Evolutionary conservation across 1,140 invertebrate genomes (phyloP), one percentile per base, ranked within the genome.

Genomic region (Calliopsis andreniformis): DNA sequence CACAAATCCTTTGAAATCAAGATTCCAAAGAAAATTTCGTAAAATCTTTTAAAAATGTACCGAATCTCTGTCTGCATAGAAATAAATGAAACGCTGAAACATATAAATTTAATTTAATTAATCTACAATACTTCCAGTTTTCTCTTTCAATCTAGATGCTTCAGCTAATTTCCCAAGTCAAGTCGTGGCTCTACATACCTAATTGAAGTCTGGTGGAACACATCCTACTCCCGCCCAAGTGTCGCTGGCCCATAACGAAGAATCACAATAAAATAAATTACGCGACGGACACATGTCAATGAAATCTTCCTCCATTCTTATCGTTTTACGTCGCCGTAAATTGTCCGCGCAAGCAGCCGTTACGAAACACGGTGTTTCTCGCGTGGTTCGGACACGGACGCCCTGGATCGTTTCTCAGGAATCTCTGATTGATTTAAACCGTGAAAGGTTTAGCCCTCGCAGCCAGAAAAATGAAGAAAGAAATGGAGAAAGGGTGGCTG

Each of bases 341-440:
- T 83, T 76, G 55, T 55, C 49, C 30, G 4, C 39, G 63, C 51
- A 58, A n/a, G 32, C 71, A 76, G 67, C 82, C 63, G 80, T 55
- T 63, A 72, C 69, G 59, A 64, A 71, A 73, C 49, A 23, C 69
- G 7, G 7, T 12, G 35, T 51, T 76, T 69, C 35, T 39, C 59
- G 70, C 71, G 35, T 47, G 23, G n/a, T 30, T 20, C 20, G 20
- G 6, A 28, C 35, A 5, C 25, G n/a, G n/a, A n/a, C 28, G 76
- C n/a, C n/a, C 62, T 76, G 70, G 73, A 76, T 83, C 79, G 78
- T 83, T 79, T 79, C 76, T 76, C 69, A 76, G 70, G 82, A 79
- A 79, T 83, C 70, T 32, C 18, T 71, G 80, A 83, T 83, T 83
- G 80, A 83, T 83, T 83, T 83, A 83, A 83, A 83, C 62, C 66